Evolutionary conservation across 2,888 invertebrate genomes (phyloP), one percentile per base, ranked within the genome.

Genomic region (Eupelmus urozonus): DNA sequence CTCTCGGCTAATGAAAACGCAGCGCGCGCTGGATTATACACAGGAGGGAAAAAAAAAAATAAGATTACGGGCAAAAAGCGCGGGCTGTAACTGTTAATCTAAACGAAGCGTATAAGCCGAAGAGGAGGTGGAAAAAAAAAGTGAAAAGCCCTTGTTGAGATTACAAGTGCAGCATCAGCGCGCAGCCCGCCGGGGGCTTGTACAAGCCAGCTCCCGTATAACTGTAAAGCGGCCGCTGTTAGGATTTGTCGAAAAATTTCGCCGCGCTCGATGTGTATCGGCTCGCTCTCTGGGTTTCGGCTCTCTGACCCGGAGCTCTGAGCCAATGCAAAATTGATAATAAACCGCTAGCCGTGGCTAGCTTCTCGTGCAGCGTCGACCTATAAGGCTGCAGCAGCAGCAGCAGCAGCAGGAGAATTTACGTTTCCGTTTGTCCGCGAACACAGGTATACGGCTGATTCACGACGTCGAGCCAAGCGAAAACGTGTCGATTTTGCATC

Each of bases 401-500:
- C 2, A 45, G 45, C 45, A 45, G 13, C 2, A 16, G 45, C 45
- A 16, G 55, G 51, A 77, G 80, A 82, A 83, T 83, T 82, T 81
- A 82, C 82, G 80, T 83, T 81, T 82, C 82, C 83, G 84, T 82
- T 82, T 82, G 82, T 82, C 80, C 76, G 34, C 25, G 66, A n/a
- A 59, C 83, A 80, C 80, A n/a, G n/a, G 82, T 74, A 76, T 65
- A 72, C 63, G 73, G 79, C 78, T 82, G 83, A 84, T 84, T 84
- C 83, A 83, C 80, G 81, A 69, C 70, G 69, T 66, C 80, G 76
- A 74, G 82, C 69, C 80, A 77, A 74, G 82, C 69, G 76, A 80
- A 84, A 84, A 82, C 83, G 83, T 83, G 83, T 83, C 83, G 84
- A 84, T 83, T 84, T 83, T 83, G 82, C 83, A 83, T 83, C 79